A percentile compares a stretch with the other conserved stretches of the same genome.
These are phyloP conservation scores for Caenorhabditis macrosperma DNA, from an alignment of 2,888 invertebrate species.

Conservation along the genomic window DNA sequence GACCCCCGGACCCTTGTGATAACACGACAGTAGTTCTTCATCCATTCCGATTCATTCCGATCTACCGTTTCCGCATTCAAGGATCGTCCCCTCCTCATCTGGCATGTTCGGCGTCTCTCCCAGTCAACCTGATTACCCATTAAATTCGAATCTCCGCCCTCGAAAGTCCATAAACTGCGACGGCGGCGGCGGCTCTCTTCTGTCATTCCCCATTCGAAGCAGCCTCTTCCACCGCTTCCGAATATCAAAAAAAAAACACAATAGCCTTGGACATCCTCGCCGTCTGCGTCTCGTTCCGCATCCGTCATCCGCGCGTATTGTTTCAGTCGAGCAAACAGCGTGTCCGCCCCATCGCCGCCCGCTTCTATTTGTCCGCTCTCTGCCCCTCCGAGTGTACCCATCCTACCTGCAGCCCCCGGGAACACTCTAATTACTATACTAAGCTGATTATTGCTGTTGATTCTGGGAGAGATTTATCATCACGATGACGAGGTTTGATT, in stretches of 20 bases:
- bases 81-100: conserved; percentile 14
- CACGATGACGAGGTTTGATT: conserved; percentile 37
- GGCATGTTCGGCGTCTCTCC: conserved; percentile 1
- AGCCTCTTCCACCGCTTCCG: neutral
- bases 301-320: conserved; percentile 36
- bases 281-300: conserved; percentile 12
- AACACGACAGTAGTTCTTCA: neutral
- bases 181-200: neutral
- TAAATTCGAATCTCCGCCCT: conserved; percentile 48
- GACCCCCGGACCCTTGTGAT: neutral
- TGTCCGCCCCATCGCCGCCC: conserved; percentile 29
- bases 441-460: conserved; percentile 47
- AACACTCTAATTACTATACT: conserved; percentile 53
- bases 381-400: conserved; percentile 19
- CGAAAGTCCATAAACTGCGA: conserved; percentile 42
- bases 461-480: neutral
- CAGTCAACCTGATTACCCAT: conserved; percentile 50
- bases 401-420: conserved; percentile 13
- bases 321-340: conserved; percentile 56
- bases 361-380: conserved; percentile 43
- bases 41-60: neutral
- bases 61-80: conserved; percentile 1
- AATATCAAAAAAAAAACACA: conserved; percentile 25
- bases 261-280: conserved; percentile 36
- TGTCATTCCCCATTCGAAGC: neutral